phyloP scores from a whole-genome alignment of 2,113 vertebrate genomes.

The Takifugu flavidus region DNA sequence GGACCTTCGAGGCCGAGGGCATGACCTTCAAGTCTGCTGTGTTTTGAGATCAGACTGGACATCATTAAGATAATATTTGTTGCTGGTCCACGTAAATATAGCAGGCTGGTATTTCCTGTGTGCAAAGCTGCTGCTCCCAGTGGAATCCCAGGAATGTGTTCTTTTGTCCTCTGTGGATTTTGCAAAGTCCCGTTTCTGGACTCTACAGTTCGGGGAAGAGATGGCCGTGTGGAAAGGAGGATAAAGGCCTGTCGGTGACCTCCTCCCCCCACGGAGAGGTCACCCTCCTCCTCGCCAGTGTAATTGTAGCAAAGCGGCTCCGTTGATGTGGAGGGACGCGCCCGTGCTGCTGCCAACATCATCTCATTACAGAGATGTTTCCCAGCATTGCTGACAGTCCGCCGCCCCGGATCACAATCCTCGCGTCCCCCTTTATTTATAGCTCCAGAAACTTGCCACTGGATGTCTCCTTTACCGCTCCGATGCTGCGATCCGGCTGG shows the following conservation, averaged over 20 bases:
- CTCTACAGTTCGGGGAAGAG: constrained; percentile 32
- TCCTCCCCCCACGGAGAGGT: constrained; percentile 18
- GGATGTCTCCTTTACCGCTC: constrained; percentile 33
- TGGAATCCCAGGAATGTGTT: constrained; percentile 74
- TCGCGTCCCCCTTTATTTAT: constrained; percentile 49
- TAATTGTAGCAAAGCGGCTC: constrained; percentile 19
- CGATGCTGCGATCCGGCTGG: constrained; percentile 40
- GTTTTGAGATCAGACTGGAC: constrained; percentile 8
- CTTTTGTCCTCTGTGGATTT: constrained; percentile 64
- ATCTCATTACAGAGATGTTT: constrained; percentile 53
- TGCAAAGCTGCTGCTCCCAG: constrained; percentile 60
- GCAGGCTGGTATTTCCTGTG: constrained; percentile 70
- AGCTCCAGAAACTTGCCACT: constrained; percentile 41
- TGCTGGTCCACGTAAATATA: constrained; percentile 36
- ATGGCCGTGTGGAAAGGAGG: constrained; percentile 27
- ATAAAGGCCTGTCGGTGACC: constrained; percentile 18
- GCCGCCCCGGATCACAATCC: constrained; percentile 13
- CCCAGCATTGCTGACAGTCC: constrained; percentile 47
- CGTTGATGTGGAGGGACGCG: constrained; percentile 13
- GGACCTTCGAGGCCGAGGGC: neutral
- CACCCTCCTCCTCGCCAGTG: constrained; percentile 5
- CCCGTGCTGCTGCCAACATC: constrained; percentile 18
- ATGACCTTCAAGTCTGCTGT: neutral
- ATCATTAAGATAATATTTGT: constrained; percentile 47
- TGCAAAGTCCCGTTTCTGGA: constrained; percentile 49